phyloP scores from a whole-genome alignment of 2,888 invertebrate species.

The Caenorhabditis japonica region DNA sequence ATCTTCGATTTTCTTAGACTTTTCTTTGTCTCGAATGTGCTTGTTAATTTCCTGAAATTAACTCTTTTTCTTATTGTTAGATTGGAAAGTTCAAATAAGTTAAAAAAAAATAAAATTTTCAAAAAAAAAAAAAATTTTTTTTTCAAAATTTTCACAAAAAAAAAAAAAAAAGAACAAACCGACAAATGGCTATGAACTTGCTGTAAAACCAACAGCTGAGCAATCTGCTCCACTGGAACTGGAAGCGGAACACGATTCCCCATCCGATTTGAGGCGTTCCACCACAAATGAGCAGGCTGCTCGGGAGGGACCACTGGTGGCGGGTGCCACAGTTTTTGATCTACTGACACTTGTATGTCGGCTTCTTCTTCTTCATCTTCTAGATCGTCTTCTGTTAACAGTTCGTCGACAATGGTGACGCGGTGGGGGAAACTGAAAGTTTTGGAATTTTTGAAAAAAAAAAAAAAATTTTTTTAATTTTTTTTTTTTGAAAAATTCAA shows the following conservation, averaged over 20 bases:
- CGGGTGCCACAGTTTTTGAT: not conserved
- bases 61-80: not conserved
- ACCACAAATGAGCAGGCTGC: conserved; percentile 46
- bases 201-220: conserved; percentile 64
- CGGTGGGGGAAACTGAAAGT: conserved; percentile 31
- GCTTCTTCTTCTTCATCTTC: conserved; percentile 27
- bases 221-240: conserved; percentile 57
- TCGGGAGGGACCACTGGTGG: not conserved
- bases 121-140: no score
- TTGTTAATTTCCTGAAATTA: conserved; percentile 58
- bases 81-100: not conserved
- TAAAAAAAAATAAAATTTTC: not conserved
- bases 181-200: conserved; percentile 63
- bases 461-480: not conserved
- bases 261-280: conserved; percentile 52
- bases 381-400: not conserved
- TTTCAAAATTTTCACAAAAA: not conserved
- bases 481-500: not conserved
- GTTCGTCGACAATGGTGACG: conserved; percentile 48
- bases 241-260: conserved; percentile 52
- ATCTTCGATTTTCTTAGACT: conserved; percentile 55
- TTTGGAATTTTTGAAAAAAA: not conserved
- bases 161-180: conserved; percentile 22
- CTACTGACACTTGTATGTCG: conserved; percentile 1
- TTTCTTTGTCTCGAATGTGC: conserved; percentile 58